Evolutionary conservation across 1,140 invertebrate genomes (phyloP), one percentile per base, ranked within the genome.

Genomic region (Cydia fagiglandana): DNA sequence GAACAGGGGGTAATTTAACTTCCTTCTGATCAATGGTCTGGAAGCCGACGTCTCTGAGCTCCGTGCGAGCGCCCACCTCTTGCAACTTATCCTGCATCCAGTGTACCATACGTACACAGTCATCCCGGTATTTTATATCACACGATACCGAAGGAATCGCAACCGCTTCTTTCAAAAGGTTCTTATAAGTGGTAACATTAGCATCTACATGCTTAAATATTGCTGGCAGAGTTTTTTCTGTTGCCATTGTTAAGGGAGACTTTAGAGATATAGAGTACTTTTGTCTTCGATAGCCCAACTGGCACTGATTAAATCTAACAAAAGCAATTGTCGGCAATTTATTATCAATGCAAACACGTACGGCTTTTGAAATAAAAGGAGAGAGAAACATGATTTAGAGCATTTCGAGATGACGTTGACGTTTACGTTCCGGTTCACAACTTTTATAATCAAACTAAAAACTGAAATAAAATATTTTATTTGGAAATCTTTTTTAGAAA

Each of bases 61-160:
- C 95, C 66, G 96, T 95, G 50, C 89, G 93, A 15, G 95, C 95
- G 10, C 98, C 98, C 47, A 99, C 93, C 64, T 94, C 94, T 86
- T 96, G 95, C 76, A 99, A 90, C 86, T 95, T 95, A 47, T 94
- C 91, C 74, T 95, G 94, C 34, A 95, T 95, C 97, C 96, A 99
- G 77, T 98, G 91, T 20, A 99, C 90, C 94, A 94, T 94, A 70
- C 90, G 90, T 53, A 94, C 88, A 77, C 94, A 94, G 77, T 99
- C 98, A 50, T 93, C 87, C 70, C 98, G 93, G 61, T 95, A 94
- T 78, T 97, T 95, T n/a, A 96, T 95, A 96, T 96, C 97, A 87
- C 97, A 96, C n/a, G 98, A 99, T 7, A 99, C 97, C 50, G 98
- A 99, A 85, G 97, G 96, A 84, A 99, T 99, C 3, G 96, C 97